phyloP scores from a whole-genome alignment of 2,797 vertebrate genomes.

The Tenualosa thibaudeaui region DNA sequence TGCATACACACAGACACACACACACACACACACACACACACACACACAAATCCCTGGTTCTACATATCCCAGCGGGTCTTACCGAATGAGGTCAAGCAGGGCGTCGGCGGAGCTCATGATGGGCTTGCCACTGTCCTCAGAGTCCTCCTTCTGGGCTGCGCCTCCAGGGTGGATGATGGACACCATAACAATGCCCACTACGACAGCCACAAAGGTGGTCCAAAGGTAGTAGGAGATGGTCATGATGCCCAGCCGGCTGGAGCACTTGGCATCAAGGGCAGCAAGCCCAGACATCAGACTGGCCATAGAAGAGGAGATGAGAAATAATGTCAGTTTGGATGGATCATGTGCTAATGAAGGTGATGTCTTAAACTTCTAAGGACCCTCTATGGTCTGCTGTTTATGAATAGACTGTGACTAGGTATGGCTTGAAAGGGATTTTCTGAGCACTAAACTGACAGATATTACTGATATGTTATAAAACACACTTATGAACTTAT shows the following conservation, averaged over 20 bases:
- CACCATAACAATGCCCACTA: slow-evolving; percentile 97
- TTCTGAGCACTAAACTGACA: no score
- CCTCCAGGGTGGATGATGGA: slow-evolving; percentile 95
- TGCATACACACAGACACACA: no score
- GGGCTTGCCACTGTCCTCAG: slow-evolving; percentile 87
- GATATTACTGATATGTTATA: no score
- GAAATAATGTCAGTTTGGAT: background rate
- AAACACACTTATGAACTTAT: no score
- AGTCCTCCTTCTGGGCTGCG: slow-evolving; percentile 91
- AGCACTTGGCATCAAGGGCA: slow-evolving; percentile 95
- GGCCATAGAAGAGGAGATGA: slow-evolving; percentile 25
- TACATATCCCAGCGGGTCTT: slow-evolving; percentile 49
- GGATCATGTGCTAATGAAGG: background rate
- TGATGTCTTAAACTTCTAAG: no score
- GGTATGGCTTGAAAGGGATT: no score
- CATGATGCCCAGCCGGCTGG: slow-evolving; percentile 94
- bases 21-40: no score
- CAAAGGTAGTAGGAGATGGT: slow-evolving; percentile 97
- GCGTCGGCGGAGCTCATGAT: slow-evolving; percentile 97
- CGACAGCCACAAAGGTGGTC: slow-evolving; percentile 96
- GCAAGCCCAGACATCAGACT: slow-evolving; percentile 97
- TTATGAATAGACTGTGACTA: no score
- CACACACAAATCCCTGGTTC: no score
- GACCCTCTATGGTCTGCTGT: no score
- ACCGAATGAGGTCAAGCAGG: slow-evolving; percentile 95